phyloP scores from a whole-genome alignment of 2,113 vertebrate species.

The Ptyas mucosa region DNA sequence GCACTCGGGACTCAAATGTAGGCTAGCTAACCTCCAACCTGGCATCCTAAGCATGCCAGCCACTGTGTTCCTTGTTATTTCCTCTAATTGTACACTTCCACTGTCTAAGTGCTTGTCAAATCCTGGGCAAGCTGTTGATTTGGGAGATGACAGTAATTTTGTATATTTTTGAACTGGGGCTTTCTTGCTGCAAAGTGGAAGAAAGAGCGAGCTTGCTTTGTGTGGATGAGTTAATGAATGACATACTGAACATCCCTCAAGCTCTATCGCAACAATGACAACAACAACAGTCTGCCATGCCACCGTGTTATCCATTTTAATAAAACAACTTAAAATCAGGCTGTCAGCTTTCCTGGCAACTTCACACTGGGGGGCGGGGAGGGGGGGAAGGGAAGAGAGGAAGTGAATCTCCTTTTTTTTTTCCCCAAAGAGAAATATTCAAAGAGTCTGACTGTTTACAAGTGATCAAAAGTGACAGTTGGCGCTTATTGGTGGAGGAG shows the following conservation, averaged over 20 bases:
- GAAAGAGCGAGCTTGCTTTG: background rate
- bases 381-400: conserved; percentile 46
- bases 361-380: conserved; percentile 38
- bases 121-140: background rate
- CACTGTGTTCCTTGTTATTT: background rate
- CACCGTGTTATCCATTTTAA: conserved; percentile 53
- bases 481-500: conserved; percentile 62
- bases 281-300: conserved; percentile 30
- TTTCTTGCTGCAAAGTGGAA: conserved; percentile 1
- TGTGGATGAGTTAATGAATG: conserved; percentile 31
- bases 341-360: conserved; percentile 52
- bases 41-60: background rate
- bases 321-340: conserved; percentile 55
- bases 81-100: background rate
- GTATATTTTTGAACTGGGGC: conserved; percentile 8
- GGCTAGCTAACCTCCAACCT: background rate
- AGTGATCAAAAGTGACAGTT: conserved; percentile 68
- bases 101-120: conserved; percentile 26
- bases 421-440: conserved; percentile 61
- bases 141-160: background rate
- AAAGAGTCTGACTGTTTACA: conserved; percentile 60
- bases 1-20: background rate
- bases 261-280: conserved; percentile 25
- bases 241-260: conserved; percentile 48
- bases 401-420: conserved; percentile 37